Base-by-base conservation (phyloP, 2,113 vertebrate species). In the Thalassarche chlororhynchos region DNA sequence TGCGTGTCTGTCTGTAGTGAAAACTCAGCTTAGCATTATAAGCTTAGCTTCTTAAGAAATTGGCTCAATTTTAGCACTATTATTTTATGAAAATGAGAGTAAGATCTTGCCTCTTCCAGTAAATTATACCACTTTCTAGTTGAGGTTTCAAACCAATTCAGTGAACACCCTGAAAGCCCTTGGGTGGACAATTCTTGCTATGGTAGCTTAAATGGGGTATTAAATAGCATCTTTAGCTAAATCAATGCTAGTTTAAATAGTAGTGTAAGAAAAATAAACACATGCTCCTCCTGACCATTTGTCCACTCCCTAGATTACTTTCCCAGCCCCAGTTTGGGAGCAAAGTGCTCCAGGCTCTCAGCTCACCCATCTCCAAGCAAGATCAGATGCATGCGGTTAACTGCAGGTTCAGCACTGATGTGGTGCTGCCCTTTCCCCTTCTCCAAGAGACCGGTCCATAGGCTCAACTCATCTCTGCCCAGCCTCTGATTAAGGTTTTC, bases 331-430 rank as follows among this genome's bases (percentile, higher is more conserved):
- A n/a, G 12, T 5, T 10, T 8, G 14, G 54, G 18, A 87, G 19
- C 38, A 26, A n/a, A 57, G 8, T 42, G 42, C 78, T 82, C 14
- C 44, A 46, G 49, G 44, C 58, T 85, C 54, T 44, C 58, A 52
- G 34, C 38, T 61, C 52, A 12, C 18, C 34, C 85, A 52, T 10
- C 40, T 31, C 77, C 58, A 21, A 19, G 64, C 31, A 17, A 32
- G 28, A 17, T 3, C 70, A 51, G 62, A 44, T 3, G 17, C 24
- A 31, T 1, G 12, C 0, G 2, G 18, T 8, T 14, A 54, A 2
- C 14, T 11, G 8, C 31, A 4, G 12, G 36, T 8, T 5, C 28
- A 49, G 14, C 26, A 2, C 19, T 13, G 64, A 10, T 4, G 31
- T 0, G 49, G 52, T 18, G 55, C 21, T 89, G n/a, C 58, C 58